Conservation (phyloP, 2,113 vertebrate species). For the Jacana jacana region DNA sequence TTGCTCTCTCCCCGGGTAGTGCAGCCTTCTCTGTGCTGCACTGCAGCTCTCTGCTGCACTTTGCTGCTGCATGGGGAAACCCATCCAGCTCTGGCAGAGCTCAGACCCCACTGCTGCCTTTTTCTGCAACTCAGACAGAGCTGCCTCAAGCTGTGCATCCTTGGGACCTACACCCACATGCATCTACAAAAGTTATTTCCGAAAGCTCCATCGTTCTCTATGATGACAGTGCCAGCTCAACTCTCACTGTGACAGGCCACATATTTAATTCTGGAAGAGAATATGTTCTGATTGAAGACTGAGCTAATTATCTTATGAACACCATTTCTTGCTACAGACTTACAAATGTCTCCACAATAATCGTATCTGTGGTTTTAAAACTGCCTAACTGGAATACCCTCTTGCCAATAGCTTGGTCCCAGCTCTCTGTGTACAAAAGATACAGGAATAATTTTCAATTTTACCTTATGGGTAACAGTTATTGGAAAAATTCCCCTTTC, state of each 20-base stretch:
- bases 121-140: fast-evolving
- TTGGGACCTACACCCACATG: fast-evolving
- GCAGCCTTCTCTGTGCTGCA: not conserved
- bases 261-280: not conserved
- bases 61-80: not conserved
- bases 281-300: not conserved
- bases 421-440: not conserved
- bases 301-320: not conserved
- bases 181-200: not conserved
- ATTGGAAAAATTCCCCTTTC: not conserved
- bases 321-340: not conserved
- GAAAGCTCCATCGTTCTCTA: fast-evolving
- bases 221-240: fast-evolving
- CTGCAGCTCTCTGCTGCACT: not conserved
- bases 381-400: not conserved
- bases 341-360: not conserved
- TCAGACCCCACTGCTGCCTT: not conserved
- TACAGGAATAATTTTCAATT: not conserved
- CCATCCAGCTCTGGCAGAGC: not conserved
- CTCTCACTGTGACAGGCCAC: not conserved
- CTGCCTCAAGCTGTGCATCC: not conserved
- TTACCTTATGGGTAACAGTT: not conserved
- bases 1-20: not conserved
- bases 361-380: not conserved
- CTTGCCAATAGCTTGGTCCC: not conserved